Conservation (phyloP, 2,797 vertebrate genomes). For the Chelonia mydas region DNA sequence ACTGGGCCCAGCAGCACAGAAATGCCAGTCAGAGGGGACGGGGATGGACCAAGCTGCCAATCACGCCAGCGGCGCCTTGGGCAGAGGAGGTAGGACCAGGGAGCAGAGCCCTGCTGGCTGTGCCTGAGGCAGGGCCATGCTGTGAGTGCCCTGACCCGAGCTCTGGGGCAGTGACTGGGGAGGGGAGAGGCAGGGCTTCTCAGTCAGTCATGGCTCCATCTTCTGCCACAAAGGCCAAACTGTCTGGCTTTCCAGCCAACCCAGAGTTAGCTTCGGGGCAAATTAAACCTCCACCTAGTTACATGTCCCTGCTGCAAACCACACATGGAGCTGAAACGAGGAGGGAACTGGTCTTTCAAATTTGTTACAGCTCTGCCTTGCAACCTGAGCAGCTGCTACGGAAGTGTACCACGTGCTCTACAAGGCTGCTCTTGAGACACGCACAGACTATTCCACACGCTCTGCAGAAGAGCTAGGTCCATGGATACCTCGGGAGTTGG, state of each 20-base stretch:
- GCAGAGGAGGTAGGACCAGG: no score
- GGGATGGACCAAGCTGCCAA: not conserved
- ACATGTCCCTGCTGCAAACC: not conserved
- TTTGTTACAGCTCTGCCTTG: no score
- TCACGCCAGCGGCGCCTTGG: not conserved
- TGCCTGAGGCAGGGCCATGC: no score
- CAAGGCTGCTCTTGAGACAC: no score
- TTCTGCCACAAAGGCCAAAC: not conserved
- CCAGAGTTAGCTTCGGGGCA: not conserved
- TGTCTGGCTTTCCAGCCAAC: not conserved
- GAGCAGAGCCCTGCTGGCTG: not conserved
- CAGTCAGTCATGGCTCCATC: not conserved
- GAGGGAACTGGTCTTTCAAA: not conserved
- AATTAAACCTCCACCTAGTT: not conserved
- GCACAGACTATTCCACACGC: no score
- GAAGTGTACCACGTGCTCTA: no score
- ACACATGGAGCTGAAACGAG: not conserved
- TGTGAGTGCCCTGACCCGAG: slow-evolving; percentile 45
- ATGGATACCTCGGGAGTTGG: no score
- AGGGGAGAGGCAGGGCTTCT: not conserved
- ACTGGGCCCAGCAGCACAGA: no score
- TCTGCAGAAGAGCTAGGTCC: no score
- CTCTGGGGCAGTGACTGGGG: slow-evolving; percentile 43
- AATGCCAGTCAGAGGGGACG: no score
- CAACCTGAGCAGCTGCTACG: no score